phyloP scores from a whole-genome alignment of 2,113 vertebrate genomes.

The Calyptommatus sinebrachiatus region DNA sequence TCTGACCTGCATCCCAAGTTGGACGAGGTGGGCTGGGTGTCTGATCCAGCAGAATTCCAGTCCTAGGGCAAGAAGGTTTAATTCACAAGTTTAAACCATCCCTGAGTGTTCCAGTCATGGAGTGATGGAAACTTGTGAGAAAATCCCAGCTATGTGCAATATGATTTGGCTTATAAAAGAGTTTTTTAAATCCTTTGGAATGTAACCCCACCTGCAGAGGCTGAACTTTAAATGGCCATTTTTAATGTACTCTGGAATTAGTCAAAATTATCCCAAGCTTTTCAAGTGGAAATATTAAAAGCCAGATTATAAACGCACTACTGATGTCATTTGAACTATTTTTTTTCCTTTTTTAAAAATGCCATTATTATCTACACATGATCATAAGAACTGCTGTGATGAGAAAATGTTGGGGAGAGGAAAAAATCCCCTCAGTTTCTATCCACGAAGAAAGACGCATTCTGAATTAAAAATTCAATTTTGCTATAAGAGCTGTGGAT shows the following conservation, averaged over 20 bases:
- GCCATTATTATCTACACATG: too few relatives aligned
- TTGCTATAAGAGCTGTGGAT: not conserved
- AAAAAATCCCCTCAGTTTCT: not conserved
- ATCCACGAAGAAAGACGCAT: not conserved
- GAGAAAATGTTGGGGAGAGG: not conserved
- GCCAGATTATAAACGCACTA: not conserved
- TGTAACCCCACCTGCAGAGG: too few relatives aligned
- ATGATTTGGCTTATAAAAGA: not conserved
- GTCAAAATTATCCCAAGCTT: not conserved
- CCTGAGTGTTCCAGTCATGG: not conserved
- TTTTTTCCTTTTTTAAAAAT: too few relatives aligned
- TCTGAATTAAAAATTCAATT: not conserved
- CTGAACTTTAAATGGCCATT: not conserved
- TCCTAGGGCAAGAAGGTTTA: not conserved
- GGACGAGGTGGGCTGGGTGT: too few relatives aligned
- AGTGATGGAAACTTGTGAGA: not conserved
- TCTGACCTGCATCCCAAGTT: too few relatives aligned
- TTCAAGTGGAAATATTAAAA: not conserved
- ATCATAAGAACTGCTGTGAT: not conserved
- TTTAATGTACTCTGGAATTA: not conserved
- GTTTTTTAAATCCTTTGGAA: too few relatives aligned
- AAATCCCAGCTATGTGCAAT: not conserved
- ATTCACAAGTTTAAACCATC: not conserved
- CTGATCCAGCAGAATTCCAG: too few relatives aligned
- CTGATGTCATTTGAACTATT: not conserved